Percentiles rank a stretch among this genome's conserved stretches.
These are phyloP conservation scores for Syrmaticus mikado DNA, from an alignment of 2,113 vertebrate species.

Conservation along the genomic window DNA sequence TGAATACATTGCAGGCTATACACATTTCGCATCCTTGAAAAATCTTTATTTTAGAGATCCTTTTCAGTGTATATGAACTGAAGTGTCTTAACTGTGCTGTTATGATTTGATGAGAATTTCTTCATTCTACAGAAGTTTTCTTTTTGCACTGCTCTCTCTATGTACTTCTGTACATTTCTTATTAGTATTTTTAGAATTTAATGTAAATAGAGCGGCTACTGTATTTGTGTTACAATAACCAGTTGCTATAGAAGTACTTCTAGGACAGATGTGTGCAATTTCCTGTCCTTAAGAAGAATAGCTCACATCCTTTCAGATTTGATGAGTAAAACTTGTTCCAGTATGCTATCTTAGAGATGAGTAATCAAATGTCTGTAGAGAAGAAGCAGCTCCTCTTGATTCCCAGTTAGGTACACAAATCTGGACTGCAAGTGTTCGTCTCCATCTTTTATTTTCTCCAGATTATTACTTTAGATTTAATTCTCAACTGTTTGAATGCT, in stretches of 20 bases:
- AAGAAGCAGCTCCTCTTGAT: neutral
- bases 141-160: neutral
- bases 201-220: neutral
- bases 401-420: no score
- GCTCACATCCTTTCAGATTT: neutral
- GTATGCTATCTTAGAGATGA: neutral
- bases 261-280: neutral
- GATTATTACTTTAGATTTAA: neutral
- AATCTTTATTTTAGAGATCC: neutral
- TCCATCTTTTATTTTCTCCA: neutral
- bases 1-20: neutral
- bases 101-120: neutral
- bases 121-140: neutral
- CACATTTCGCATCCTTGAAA: neutral
- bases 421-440: neutral
- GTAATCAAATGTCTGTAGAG: neutral
- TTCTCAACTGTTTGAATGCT: neutral
- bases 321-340: neutral
- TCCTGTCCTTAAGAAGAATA: neutral
- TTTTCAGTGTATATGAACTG: neutral
- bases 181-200: neutral
- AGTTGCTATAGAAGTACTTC: neutral
- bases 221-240: neutral
- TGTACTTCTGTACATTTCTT: neutral
- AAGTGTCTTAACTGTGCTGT: neutral